Base-by-base conservation (phyloP, 2,888 invertebrate species). In the Chalcis sispes region DNA sequence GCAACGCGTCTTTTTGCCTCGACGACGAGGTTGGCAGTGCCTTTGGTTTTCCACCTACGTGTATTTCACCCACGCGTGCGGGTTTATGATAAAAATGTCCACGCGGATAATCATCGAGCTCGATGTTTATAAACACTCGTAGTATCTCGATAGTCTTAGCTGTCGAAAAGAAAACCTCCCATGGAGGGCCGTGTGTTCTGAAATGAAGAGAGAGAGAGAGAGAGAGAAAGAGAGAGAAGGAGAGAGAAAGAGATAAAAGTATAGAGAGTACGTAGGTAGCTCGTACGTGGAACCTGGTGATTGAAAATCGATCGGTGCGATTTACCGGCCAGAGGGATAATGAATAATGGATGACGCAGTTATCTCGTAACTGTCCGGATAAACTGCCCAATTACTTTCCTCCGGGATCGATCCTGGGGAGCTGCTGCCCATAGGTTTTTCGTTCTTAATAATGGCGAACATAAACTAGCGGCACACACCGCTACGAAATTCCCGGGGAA, bases 361-460 rank as follows among this genome's bases (percentile, higher is more conserved):
- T 80, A 79, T 78, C 74, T 77, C 78, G 78, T 76, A 79, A 79
- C 78, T 77, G 78, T 76, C 72, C 76, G 70, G 76, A 79, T 80
- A 79, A 80, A 79, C 77, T 76, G 78, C 78, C 77, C 79, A 79
- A 79, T 80, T 79, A 80, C 78, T 80, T 80, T 78, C 71, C 65
- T 77, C 25, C n/a, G 27, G 36, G 32, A 76, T 75, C 75, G 75
- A 78, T 75, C 73, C 59, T 23, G 20, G n/a, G n/a, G 23, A 15
- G 10, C 42, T 7, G 42, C 36, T 1, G 48, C 40, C 69, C 76
- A 61, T 54, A 67, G 72, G 48, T n/a, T 77, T 75, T 67, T 73
- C 72, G 8, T 77, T 72, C 76, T 76, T 76, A 76, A 76, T 76
- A 76, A 76, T 72, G 76, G 72, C 5, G 46, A 58, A 36, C 67